phyloP scores from a whole-genome alignment of 23 tunicate genomes.

The Styela clava region DNA sequence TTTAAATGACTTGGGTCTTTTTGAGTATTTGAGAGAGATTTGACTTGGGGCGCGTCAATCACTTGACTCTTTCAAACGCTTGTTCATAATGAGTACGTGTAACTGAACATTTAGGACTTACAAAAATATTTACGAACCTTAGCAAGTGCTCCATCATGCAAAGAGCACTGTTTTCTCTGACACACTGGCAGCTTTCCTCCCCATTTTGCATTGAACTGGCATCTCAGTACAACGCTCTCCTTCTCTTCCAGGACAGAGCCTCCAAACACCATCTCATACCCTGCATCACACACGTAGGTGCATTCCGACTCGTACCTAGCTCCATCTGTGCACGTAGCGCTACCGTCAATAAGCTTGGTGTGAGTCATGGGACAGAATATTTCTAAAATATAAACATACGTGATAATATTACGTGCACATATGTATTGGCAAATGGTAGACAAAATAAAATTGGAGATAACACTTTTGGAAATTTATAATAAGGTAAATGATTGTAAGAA shows the following conservation, averaged over 20 bases:
- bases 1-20: too few relatives aligned
- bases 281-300: slow-evolving; percentile 52
- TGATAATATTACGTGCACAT: too few relatives aligned
- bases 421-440: too few relatives aligned
- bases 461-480: too few relatives aligned
- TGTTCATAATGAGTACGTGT: too few relatives aligned
- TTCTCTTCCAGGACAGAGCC: slow-evolving; percentile 15
- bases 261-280: slow-evolving; percentile 54
- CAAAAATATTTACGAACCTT: too few relatives aligned
- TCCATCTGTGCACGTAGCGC: slow-evolving; percentile 61
- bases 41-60: too few relatives aligned
- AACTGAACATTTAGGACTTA: too few relatives aligned
- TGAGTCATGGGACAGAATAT: slow-evolving; percentile 48
- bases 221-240: slow-evolving; percentile 36
- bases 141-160: slow-evolving; percentile 63
- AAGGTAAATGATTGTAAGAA: too few relatives aligned
- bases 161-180: slow-evolving; percentile 60
- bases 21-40: too few relatives aligned
- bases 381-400: slow-evolving; percentile 32
- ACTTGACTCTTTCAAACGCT: too few relatives aligned
- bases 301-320: slow-evolving; percentile 62
- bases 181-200: slow-evolving; percentile 53
- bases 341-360: slow-evolving; percentile 32
- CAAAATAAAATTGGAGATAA: too few relatives aligned
- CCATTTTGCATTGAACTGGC: slow-evolving; percentile 51